phyloP scores from a whole-genome alignment of 2,888 invertebrate genomes.

The Stenchaetothrips biformis region DNA sequence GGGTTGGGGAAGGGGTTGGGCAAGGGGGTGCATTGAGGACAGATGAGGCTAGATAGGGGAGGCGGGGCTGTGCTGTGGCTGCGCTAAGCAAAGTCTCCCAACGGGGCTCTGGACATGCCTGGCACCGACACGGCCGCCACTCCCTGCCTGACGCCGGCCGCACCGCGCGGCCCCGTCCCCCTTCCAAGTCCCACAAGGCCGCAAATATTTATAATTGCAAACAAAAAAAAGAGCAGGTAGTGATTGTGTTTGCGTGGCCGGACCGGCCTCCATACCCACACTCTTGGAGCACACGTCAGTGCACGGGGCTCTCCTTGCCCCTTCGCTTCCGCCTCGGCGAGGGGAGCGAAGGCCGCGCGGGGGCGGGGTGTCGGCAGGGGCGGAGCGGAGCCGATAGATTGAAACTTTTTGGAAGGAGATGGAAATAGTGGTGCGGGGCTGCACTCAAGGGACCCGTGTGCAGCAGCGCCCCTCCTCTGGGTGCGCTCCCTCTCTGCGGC shows the following conservation, averaged over 20 bases:
- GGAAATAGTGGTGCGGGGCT: not conserved
- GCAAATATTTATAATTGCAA: not conserved
- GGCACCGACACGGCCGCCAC: not conserved
- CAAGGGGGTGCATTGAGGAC: not conserved
- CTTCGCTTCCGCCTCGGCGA: not conserved
- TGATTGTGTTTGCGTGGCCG: too few species aligned
- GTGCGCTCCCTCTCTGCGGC: not conserved
- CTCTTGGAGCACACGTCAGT: too few species aligned
- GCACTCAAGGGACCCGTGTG: not conserved
- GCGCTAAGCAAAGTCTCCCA: slow-evolving; percentile 19
- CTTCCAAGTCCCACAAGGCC: not conserved
- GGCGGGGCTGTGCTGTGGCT: not conserved
- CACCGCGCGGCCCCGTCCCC: not conserved
- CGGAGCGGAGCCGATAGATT: not conserved
- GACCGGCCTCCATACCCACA: too few species aligned
- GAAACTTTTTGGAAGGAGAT: slow-evolving; percentile 17
- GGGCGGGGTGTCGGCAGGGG: not conserved
- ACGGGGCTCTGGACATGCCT: not conserved
- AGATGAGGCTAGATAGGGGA: not conserved
- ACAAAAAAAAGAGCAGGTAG: too few species aligned
- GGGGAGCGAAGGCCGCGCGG: not conserved
- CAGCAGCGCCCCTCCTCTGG: not conserved
- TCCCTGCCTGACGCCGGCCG: not conserved
- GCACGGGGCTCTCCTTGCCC: not conserved
- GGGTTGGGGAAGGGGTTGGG: not conserved